Base-by-base conservation (phyloP, 2,113 vertebrate species). In the Sisor rabdophorus region DNA sequence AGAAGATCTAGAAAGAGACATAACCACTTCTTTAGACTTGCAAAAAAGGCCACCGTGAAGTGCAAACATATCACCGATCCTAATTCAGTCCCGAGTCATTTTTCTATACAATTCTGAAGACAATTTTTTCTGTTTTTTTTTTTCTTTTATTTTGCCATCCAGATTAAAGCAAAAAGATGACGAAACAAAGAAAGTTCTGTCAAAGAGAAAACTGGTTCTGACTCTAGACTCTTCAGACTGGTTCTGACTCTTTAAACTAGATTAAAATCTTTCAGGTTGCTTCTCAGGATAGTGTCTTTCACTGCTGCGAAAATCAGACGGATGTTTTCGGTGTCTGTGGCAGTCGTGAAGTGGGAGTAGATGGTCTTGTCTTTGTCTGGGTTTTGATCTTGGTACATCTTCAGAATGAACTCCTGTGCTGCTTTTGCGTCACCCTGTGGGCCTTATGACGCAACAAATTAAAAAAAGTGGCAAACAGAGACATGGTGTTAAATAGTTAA, bases 271-370 rank as follows among this genome's bases (percentile, higher is more conserved):
- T 83, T 89, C 58, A 95, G 91, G 81, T 95, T 96, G 80, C 93
- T 85, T n/a, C 93, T 91, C 44, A 97, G 92, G 84, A 98, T 95
- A 1, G 92, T 96, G 89, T 97, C 94, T 85, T 94, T 96, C 77
- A 96, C 94, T 0, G 92, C 93, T 76, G 90, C 89, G 0, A 98
- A 97, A 79, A 96, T 90, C 1, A 95, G 94, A 81, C 89, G 84
- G 87, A 92, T 95, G 77, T 98, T 96, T 86, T 98, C 94, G 0
- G 94, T 97, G 85, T 95, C 94, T 0, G 93, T 96, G 75, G 93
- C 93, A 26, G 93, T 95, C 20, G 93, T 95, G 87, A 97, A 95
- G 85, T 95, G 92, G 11, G 91, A 89, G 71, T 96, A 96, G 82
- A 95, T 86, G 59, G 86, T 90, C 87, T 96, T 95, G 68, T 94